Evolutionary conservation across 2,888 invertebrate genomes (phyloP), one percentile per base, ranked within the genome.

Genomic region (Brachyopa scutellaris): DNA sequence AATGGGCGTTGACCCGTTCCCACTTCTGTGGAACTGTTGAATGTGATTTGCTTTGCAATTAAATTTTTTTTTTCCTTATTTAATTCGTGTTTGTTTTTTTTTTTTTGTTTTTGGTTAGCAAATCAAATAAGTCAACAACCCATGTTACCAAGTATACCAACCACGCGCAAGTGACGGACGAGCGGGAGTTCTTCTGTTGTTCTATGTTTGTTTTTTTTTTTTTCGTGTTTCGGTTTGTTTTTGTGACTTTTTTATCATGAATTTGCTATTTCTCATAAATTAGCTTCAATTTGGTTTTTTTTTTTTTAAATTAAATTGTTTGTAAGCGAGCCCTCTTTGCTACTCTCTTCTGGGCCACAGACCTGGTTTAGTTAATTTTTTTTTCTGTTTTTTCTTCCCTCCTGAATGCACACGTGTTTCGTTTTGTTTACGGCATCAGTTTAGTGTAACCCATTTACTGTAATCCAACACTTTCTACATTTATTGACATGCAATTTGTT

Each of bases 11-110:
- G 82, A 82, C 82, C 82, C 61, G 77, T 17, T 66, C 47, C 23
- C 51, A 70, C 26, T 82, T 76, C 64, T 62, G 40, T 17, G 33
- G 69, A 82, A 82, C 40, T 66, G 59, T 55, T 66, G 70, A 82
- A 72, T 82, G 77, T 77, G 70, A 82, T 82, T 77, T 77, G 82
- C 64, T 82, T 82, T 82, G 82, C 77, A 82, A 82, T 82, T 77
- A 82, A 74, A 61, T 61, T 61, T 38, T 49, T 33, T 57, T 66
- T 21, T 57, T 51, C 61, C 53, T 62, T 19, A 9, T 33, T 72
- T 70, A 31, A 26, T 36, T 53, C 23, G 17, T 49, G 6, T 2
- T 15, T 17, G 4, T 40, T 23, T 36, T 47, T 38, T 51, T 69
- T 62, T 62, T 38, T 17, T 40, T 23, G 23, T 47, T 38, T 51